A percentile compares a stretch with the other conserved stretches of the same genome.
phyloP scores from a whole-genome alignment of 2,888 invertebrate species.

The Drosophila maculinotata region DNA sequence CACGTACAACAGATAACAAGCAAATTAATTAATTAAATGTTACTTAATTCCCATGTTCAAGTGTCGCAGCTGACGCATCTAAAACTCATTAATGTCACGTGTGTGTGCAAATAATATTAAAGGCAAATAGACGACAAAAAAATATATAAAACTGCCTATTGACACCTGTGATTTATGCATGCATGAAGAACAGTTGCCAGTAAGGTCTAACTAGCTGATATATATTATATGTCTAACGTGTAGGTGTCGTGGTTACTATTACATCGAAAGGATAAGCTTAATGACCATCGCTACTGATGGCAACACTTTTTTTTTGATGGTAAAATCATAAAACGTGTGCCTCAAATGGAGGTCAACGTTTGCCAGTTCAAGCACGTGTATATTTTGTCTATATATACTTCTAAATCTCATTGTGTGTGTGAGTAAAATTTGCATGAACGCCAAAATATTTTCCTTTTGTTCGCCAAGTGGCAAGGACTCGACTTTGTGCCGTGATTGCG shows the following conservation, averaged over 20 bases:
- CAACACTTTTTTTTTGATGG: not conserved
- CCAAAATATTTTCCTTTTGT: constrained; percentile 20
- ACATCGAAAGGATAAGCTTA: constrained; percentile 4
- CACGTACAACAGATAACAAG: constrained; percentile 59
- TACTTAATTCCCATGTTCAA: constrained; percentile 47
- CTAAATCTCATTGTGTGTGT: not conserved
- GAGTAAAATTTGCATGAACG: constrained; percentile 52
- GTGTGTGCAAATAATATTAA: constrained; percentile 34
- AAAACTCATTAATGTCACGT: constrained; percentile 71
- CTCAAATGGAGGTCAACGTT: constrained; percentile 14
- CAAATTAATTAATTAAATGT: constrained; percentile 77
- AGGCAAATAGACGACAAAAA: constrained; percentile 13
- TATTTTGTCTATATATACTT: not conserved
- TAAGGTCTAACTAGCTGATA: not conserved
- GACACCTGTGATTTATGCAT: constrained; percentile 73
- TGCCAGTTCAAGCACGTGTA: constrained; percentile 10
- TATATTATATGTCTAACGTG: not conserved
- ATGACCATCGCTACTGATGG: constrained; percentile 20
- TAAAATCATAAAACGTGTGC: not conserved
- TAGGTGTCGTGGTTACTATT: not conserved
- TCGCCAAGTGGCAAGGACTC: constrained; percentile 17
- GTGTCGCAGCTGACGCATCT: constrained; percentile 74
- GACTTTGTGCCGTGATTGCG: constrained; percentile 5
- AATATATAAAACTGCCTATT: constrained; percentile 40
- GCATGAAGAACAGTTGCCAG: not conserved